Base-by-base conservation (phyloP, 2,797 vertebrate genomes). In the Todus mexicanus region DNA sequence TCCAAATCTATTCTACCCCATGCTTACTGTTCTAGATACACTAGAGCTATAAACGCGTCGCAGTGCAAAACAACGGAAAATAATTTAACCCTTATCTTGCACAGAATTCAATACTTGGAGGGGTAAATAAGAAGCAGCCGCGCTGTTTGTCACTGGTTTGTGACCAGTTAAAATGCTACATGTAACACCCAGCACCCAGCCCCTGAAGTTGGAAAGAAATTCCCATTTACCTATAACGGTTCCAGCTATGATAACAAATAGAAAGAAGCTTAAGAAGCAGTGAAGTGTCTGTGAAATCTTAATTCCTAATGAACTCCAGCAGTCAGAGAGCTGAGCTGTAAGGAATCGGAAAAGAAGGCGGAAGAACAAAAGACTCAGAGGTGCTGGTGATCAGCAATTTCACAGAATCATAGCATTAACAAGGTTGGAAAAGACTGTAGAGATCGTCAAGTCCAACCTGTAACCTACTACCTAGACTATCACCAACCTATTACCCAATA, bases 251-350 rank as follows among this genome's bases (percentile, higher is more conserved):
- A 29, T 16, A 42, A 57, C 23, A 61, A 81, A 69, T 0, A 17
- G 29, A 76, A 61, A 15, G 25, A 69, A 63, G 19, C 1, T 5
- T 8, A 43, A 51, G 48, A 51, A 68, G 71, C 7, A 35, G n/a
- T 29, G 19, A 48, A 45, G n/a, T 0, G 1, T 5, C 48, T 21
- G 11, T 10, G 33, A 63, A 68, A 50, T 50, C 12, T 53, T 59
- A 59, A 38, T 45, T 84, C 17, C 1, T 33, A 33, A 40, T 0
- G 0, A 72, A 42, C 23, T n/a, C 33, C 2, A 15, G 45, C 4
- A 10, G 50, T 43, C 3, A 35, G 59, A 14, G 2, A 21, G 50
- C 31, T 42, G 15, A 31, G 8, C 7, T 38, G 51, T 11, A 37
- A 75, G 33, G 35, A 72, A 72, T 20, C 19, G 10, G 25, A 12